Percentiles rank a stretch among this genome's conserved stretches.
Conservation (phyloP, 1,140 invertebrate species). For the Arctopsyche grandis region DNA sequence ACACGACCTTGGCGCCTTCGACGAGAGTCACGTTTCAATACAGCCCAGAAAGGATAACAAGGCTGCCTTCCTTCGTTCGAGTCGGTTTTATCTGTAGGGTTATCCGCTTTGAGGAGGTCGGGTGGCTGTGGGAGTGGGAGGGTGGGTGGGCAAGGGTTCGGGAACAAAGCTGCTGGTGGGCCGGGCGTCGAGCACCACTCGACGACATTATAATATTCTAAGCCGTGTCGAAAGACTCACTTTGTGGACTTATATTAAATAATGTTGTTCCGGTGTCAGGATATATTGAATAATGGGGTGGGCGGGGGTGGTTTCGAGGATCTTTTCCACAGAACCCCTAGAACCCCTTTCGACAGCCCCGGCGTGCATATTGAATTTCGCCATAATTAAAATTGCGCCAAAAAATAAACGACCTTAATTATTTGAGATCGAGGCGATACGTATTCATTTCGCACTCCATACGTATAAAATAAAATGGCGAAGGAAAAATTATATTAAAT, state of each 20-base stretch:
- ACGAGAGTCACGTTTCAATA: slow-evolving; percentile 21
- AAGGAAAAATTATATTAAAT: too few species aligned
- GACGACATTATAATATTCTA: slow-evolving; percentile 43
- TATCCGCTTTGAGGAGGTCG: neutral
- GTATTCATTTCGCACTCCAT: neutral
- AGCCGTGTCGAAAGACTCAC: slow-evolving; percentile 40
- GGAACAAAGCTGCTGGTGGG: slow-evolving; percentile 33
- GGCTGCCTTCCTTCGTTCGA: neutral
- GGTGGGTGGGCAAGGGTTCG: neutral
- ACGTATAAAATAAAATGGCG: too few species aligned
- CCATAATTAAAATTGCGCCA: slow-evolving; percentile 16
- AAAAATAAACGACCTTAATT: slow-evolving; percentile 14
- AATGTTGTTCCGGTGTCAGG: neutral
- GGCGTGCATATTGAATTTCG: slow-evolving; percentile 9
- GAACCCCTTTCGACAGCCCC: too few species aligned
- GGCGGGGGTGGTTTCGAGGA: neutral
- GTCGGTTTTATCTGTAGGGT: slow-evolving; percentile 1
- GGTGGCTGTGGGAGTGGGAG: neutral
- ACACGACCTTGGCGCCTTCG: slow-evolving; percentile 25
- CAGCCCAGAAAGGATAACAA: slow-evolving; percentile 20
- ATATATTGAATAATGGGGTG: slow-evolving; percentile 20
- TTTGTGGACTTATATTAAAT: slow-evolving; percentile 35
- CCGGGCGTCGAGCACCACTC: slow-evolving; percentile 30
- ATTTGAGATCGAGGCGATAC: neutral
- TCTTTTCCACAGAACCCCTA: too few species aligned